Base-by-base conservation (phyloP, 2,888 invertebrate genomes). In the Papilio protenor region DNA sequence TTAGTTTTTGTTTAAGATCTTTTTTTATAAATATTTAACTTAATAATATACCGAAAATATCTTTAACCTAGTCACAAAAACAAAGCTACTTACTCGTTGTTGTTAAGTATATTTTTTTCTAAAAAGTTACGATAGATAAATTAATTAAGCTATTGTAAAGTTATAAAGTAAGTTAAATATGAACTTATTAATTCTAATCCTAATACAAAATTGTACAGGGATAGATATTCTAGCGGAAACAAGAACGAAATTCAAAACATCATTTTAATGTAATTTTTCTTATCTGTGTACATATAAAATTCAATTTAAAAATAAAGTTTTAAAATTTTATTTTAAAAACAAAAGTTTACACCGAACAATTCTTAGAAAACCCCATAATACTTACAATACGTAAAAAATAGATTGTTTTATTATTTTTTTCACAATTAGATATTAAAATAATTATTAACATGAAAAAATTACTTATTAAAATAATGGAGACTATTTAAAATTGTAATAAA, bases 131-230 rank as follows among this genome's bases (percentile, higher is more conserved):
- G 66, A 73, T 77, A 73, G 66, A 73, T 77, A 73, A 57, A 59
- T 57, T 5, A 66, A 69, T 77, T 77, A 75, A 79, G 77, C 78
- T 79, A 77, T 59, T 80, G 79, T 80, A 79, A 79, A 79, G 73
- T 73, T 71, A 80, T 79, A 12, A 23, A 75, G n/a, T 79, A 78
- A 73, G 74, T 47, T 79, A 79, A 71, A 61, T 74, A 74, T 40
- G 27, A 66, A 66, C 72, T 77, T 79, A 79, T 61, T 64, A 77
- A 61, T 77, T 79, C 75, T 77, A 77, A 80, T 77, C 79, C 79
- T 79, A 77, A 77, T 80, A 80, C 80, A 78, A 81, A 81, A 79
- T 64, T 80, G 81, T 82, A 82, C 82, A 82, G 81, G 82, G 81
- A 82, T 77, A 79, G 61, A 61, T 79, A 80, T 59, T 76, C n/a